Conservation (phyloP, 2,888 invertebrate species). For the Entomobrya multifasciata region DNA sequence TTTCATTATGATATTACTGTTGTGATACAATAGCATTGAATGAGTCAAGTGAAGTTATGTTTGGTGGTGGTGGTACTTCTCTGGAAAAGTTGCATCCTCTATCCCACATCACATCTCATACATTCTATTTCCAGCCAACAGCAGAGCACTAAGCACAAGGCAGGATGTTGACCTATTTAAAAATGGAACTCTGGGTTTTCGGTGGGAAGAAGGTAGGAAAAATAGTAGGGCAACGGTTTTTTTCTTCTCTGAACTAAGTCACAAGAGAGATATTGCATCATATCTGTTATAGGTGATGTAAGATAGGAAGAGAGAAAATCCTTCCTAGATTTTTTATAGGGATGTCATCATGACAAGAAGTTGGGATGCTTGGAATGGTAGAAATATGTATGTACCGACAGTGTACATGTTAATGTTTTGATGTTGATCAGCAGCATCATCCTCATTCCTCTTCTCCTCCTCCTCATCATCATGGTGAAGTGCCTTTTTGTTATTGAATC, state of each 20-base stretch:
- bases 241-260: conserved; percentile 16
- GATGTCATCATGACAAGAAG: no score
- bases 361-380: background rate
- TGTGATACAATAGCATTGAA: conserved; percentile 5
- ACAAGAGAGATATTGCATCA: conserved; percentile 55
- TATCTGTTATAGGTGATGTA: background rate
- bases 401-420: conserved; percentile 10
- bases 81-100: conserved; percentile 70
- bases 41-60: background rate
- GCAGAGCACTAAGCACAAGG: conserved; percentile 18
- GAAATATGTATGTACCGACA: background rate
- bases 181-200: conserved; percentile 70
- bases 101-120: conserved; percentile 15
- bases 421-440: conserved; percentile 27
- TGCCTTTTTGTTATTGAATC: conserved; percentile 69
- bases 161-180: conserved; percentile 76
- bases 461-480: conserved; percentile 42
- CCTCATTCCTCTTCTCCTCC: conserved; percentile 22
- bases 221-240: conserved; percentile 53
- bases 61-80: background rate
- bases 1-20: background rate
- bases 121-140: conserved; percentile 26
- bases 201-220: conserved; percentile 69
- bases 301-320: background rate
- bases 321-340: background rate